Percentiles rank a stretch among this genome's conserved stretches.
These are phyloP conservation scores for Taenioides sp. DNA, from an alignment of 2,797 vertebrate species.

Conservation along the genomic window DNA sequence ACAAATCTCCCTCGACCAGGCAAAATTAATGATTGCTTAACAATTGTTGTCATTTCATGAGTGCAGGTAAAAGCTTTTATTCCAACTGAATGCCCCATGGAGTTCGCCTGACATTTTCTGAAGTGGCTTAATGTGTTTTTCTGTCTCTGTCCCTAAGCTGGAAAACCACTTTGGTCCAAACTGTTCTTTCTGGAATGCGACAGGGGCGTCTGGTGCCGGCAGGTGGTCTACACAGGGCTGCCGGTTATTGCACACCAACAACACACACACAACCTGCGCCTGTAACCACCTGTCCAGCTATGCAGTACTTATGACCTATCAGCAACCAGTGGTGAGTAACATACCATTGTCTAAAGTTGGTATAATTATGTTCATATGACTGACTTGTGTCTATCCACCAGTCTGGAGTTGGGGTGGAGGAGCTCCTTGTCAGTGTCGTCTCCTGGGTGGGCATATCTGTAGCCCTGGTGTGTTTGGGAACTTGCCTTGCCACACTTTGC, in stretches of 20 bases:
- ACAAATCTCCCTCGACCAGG: background rate
- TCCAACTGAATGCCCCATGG: background rate
- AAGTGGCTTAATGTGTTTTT: slow-evolving; percentile 11
- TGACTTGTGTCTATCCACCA: slow-evolving; percentile 14
- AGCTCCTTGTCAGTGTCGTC: slow-evolving; percentile 87
- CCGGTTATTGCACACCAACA: slow-evolving; percentile 87
- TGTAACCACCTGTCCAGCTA: slow-evolving; percentile 96
- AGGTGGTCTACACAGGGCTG: slow-evolving; percentile 94
- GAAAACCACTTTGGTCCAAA: slow-evolving; percentile 92
- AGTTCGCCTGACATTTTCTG: slow-evolving; percentile 1
- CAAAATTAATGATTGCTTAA: background rate
- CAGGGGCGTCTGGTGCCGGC: slow-evolving; percentile 86
- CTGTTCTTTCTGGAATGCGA: slow-evolving; percentile 96
- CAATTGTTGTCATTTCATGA: background rate
- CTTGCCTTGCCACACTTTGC: slow-evolving; percentile 90
- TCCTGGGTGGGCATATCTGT: slow-evolving; percentile 96
- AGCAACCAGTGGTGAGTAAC: slow-evolving; percentile 81
- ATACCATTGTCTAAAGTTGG: background rate
- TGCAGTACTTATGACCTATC: slow-evolving; percentile 89
- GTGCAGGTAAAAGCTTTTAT: slow-evolving; percentile 1
- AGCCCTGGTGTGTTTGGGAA: slow-evolving; percentile 89
- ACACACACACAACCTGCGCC: slow-evolving; percentile 90
- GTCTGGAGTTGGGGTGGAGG: slow-evolving; percentile 79
- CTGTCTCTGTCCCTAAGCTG: slow-evolving; percentile 70
- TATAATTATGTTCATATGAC: background rate